Evolutionary conservation across 2,113 vertebrate species (phyloP).

Genomic region (Bettongia penicillata): DNA sequence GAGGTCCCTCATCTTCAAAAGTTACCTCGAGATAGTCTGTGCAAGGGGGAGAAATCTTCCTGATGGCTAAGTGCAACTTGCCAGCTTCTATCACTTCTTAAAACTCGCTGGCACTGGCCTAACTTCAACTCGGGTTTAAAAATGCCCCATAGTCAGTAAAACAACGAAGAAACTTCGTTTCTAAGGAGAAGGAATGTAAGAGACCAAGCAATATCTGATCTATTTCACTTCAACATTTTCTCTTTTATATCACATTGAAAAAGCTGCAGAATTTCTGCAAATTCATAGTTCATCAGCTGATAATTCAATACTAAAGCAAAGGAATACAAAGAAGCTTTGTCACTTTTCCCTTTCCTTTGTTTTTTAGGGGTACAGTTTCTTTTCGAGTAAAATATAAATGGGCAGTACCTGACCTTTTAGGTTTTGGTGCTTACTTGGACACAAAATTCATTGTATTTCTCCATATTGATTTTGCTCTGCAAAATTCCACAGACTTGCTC

Average conservation of each 20-base stretch:
- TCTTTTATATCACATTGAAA: background rate
- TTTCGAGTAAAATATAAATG: background rate
- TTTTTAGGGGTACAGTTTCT: background rate
- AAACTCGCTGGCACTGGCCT: background rate
- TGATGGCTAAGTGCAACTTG: conserved; percentile 20
- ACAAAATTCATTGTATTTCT: conserved; percentile 25
- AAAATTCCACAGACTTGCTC: conserved; percentile 41
- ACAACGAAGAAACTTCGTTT: background rate
- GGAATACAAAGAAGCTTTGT: background rate
- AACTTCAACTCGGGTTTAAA: conserved; percentile 1
- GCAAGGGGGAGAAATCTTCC: background rate
- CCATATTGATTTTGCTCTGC: conserved; percentile 40
- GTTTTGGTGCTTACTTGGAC: conserved; percentile 23
- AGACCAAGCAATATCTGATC: background rate
- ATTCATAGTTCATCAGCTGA: conserved; percentile 7
- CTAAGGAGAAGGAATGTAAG: background rate
- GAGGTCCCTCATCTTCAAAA: background rate
- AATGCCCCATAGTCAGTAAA: background rate
- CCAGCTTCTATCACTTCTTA: conserved; percentile 33
- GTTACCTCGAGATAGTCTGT: conserved; percentile 26
- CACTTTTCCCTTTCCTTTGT: background rate
- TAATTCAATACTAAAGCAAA: conserved; percentile 44
- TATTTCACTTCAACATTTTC: background rate
- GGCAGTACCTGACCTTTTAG: background rate
- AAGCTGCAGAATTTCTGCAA: conserved; percentile 12